Evolutionary conservation across 2,888 invertebrate genomes (phyloP).

Genomic region (Fissipunctia ypsillon): DNA sequence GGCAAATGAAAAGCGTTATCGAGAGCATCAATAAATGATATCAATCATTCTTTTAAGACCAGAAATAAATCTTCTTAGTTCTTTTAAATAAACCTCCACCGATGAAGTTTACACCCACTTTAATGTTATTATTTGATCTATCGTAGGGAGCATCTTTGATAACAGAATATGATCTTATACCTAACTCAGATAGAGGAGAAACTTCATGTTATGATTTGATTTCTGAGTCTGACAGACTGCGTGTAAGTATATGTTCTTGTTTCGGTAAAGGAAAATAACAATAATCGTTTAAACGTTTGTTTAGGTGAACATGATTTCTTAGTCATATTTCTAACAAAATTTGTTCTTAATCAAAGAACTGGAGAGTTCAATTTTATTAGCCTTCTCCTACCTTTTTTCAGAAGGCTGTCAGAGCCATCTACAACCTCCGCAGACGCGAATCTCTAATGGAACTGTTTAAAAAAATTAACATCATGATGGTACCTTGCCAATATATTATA

Average conservation of each 20-base stretch:
- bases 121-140: not conserved
- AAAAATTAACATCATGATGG: too few relatives aligned
- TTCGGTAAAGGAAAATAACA: constrained; percentile 1
- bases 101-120: constrained; percentile 26
- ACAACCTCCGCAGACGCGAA: too few relatives aligned
- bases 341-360: not conserved
- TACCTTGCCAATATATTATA: too few relatives aligned
- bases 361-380: too few relatives aligned
- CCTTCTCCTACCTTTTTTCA: too few relatives aligned
- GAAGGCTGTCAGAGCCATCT: too few relatives aligned
- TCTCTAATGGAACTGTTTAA: too few relatives aligned
- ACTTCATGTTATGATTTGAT: constrained; percentile 24
- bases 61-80: not conserved
- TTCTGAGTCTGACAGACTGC: not conserved
- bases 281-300: not conserved
- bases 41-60: not conserved
- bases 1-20: not conserved
- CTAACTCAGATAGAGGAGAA: not conserved
- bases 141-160: constrained; percentile 9
- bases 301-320: not conserved
- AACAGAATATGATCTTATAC: constrained; percentile 3
- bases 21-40: not conserved
- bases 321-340: not conserved
- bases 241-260: not conserved
- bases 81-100: not conserved